Base-by-base conservation (phyloP, 2,888 invertebrate genomes). In the Pseudoips prasinana region DNA sequence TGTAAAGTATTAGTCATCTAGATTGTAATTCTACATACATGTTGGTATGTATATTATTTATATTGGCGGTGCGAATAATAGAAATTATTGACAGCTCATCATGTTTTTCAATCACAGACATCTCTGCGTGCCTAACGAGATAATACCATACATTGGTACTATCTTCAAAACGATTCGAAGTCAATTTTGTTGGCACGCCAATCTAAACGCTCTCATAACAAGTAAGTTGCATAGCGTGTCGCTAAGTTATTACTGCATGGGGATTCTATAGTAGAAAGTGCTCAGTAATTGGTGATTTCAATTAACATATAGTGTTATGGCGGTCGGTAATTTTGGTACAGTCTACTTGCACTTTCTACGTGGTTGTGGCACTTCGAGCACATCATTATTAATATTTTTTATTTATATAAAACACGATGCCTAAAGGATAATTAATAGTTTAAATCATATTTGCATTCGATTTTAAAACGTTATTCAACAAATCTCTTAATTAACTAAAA, bases 341-440 rank as follows among this genome's bases (percentile, higher is more conserved):
- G 14, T 14, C 55, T 59, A 79, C 80, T 80, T 79, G 70, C 78
- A 81, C 82, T 84, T 85, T 84, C 84, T 80, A 80, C 73, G 47
- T 54, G 59, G 39, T 46, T 64, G 63, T 14, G 5, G 14, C 5
- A 14, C 14, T 14, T 14, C 5, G 14, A 14, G 14, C 14, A 14
- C 14, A 5, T 14, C 14, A 14, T n/a, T n/a, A n/a, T n/a, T n/a
- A n/a, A n/a, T n/a, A n/a, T n/a, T n/a, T n/a, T n/a, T n/a, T n/a
- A n/a, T n/a, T n/a, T n/a, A n/a, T n/a, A n/a, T n/a, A n/a, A n/a
- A n/a, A n/a, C n/a, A n/a, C n/a, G n/a, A n/a, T n/a, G n/a, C n/a
- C n/a, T n/a, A n/a, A n/a, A n/a, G n/a, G n/a, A n/a, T n/a, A n/a
- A n/a, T n/a, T n/a, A n/a, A n/a, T n/a, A n/a, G n/a, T n/a, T n/a